Conservation (phyloP, 2,797 vertebrate genomes). For the Tapera naevia region DNA sequence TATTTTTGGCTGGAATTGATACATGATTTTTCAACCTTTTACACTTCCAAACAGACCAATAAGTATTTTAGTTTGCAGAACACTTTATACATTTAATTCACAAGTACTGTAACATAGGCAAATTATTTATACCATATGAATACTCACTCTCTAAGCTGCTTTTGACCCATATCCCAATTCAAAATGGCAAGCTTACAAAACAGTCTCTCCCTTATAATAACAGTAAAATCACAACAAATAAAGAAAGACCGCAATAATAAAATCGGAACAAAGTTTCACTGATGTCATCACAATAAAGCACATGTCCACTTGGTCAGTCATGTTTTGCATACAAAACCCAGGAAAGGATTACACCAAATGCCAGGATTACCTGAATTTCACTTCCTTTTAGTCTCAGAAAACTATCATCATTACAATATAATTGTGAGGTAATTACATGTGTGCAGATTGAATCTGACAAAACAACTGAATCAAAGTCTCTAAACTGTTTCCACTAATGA, state of each 20-base stretch:
- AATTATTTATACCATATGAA: slow-evolving; percentile 25
- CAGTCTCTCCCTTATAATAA: neutral
- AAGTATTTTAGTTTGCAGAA: neutral
- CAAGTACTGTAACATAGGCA: neutral
- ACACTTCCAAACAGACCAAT: neutral
- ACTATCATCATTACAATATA: neutral
- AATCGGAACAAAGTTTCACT: neutral
- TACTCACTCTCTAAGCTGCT: neutral
- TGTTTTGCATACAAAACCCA: neutral
- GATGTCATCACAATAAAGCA: neutral
- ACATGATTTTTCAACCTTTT: neutral
- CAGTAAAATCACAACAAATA: neutral
- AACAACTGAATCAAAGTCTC: neutral
- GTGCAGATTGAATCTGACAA: neutral
- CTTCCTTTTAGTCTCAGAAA: neutral
- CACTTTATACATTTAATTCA: neutral
- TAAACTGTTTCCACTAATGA: neutral
- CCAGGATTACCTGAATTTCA: neutral
- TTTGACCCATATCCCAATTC: neutral
- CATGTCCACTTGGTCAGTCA: neutral
- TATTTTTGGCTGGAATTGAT: neutral
- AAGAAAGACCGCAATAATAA: neutral
- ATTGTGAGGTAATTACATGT: neutral
- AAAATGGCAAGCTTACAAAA: neutral
- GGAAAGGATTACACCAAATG: neutral